Evolutionary conservation across 2,888 invertebrate genomes (phyloP).

Genomic region (Latrodectus hesperus): DNA sequence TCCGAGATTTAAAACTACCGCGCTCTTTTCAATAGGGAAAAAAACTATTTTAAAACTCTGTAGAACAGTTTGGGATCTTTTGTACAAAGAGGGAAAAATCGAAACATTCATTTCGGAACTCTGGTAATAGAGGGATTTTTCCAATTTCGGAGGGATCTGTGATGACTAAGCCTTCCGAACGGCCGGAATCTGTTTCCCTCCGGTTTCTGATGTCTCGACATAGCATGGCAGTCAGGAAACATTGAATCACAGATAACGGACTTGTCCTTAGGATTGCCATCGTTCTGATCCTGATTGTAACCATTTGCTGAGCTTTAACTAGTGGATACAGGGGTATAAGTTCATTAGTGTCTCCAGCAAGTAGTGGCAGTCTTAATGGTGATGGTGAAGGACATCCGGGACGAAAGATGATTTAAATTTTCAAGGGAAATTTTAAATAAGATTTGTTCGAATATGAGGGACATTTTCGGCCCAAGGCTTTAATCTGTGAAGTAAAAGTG

Average conservation of each 20-base stretch:
- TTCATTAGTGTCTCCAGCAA: slow-evolving; percentile 33
- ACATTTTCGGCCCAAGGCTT: slow-evolving; percentile 14
- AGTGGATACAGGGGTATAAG: background rate
- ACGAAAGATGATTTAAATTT: slow-evolving; percentile 37
- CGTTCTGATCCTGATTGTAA: slow-evolving; percentile 25
- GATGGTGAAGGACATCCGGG: slow-evolving; percentile 30
- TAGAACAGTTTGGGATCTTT: background rate
- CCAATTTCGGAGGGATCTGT: slow-evolving; percentile 37
- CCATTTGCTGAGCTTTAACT: slow-evolving; percentile 25
- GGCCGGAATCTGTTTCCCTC: slow-evolving; percentile 42
- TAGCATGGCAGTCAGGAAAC: slow-evolving; percentile 30
- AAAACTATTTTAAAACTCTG: background rate
- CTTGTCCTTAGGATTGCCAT: slow-evolving; percentile 12
- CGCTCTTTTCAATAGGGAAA: background rate
- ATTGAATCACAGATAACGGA: slow-evolving; percentile 50
- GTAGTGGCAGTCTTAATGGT: slow-evolving; percentile 23
- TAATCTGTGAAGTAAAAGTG: background rate
- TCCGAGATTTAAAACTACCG: background rate
- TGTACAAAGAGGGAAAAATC: slow-evolving; percentile 10
- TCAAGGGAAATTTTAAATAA: slow-evolving; percentile 27
- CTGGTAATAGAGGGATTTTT: slow-evolving; percentile 41
- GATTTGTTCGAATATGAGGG: slow-evolving; percentile 31
- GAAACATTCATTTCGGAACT: slow-evolving; percentile 30
- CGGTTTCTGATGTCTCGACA: slow-evolving; percentile 36
- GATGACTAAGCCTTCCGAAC: slow-evolving; percentile 43